phyloP scores from a whole-genome alignment of 2,797 vertebrate genomes.

The Cyprinella venusta region DNA sequence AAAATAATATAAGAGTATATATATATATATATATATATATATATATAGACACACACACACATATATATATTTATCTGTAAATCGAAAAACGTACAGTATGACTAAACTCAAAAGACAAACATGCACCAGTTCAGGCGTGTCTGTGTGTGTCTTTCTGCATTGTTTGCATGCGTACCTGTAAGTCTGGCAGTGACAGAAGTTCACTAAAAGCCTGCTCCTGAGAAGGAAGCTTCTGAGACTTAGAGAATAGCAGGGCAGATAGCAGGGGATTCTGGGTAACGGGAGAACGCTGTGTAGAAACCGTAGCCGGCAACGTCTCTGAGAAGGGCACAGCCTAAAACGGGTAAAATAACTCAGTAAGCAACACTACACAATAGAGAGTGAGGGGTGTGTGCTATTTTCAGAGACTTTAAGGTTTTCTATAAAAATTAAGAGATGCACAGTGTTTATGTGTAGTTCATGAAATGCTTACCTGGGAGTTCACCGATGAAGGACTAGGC shows the following conservation, averaged over 20 bases:
- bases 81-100: not conserved
- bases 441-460: not conserved
- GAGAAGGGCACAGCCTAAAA: slow-evolving; percentile 28
- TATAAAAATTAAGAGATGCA: not conserved
- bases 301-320: slow-evolving; percentile 7
- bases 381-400: not conserved
- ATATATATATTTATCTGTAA: not conserved
- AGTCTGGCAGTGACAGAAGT: slow-evolving; percentile 41
- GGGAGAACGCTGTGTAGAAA: slow-evolving; percentile 37
- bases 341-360: slow-evolving; percentile 8
- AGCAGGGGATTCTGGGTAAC: slow-evolving; percentile 55
- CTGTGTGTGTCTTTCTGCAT: not conserved
- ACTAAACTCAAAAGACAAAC: not conserved
- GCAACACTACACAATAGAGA: not conserved
- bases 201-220: slow-evolving; percentile 36
- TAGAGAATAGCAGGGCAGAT: slow-evolving; percentile 43
- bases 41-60: too few species aligned
- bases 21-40: not conserved
- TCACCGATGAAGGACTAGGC: slow-evolving; percentile 16
- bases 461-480: slow-evolving; percentile 27
- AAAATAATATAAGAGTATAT: not conserved
- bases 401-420: not conserved
- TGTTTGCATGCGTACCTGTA: slow-evolving; percentile 42
- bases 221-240: slow-evolving; percentile 28
- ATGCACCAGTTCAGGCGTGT: not conserved